Base-by-base conservation (phyloP, 2,113 vertebrate species). In the Syngnathoides biaculeatus region DNA sequence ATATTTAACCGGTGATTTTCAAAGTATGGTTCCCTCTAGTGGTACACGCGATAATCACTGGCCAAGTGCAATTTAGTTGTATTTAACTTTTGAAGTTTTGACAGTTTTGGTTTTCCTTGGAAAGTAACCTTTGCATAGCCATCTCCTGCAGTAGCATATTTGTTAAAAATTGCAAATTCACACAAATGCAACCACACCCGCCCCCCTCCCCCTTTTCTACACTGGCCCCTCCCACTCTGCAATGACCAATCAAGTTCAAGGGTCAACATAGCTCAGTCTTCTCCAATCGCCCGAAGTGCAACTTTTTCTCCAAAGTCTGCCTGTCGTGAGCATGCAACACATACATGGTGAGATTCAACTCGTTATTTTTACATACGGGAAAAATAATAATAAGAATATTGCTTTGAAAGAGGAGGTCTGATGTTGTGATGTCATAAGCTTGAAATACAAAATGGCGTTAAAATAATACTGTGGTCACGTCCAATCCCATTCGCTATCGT, bases 211-310 rank as follows among this genome's bases (percentile, higher is more conserved):
- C 47, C 71, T 55, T 20, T 1, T 11, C n/a, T 43, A 22, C 26
- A 72, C 47, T 73, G 64, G 45, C 69, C 65, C 74, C 79, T 42
- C 88, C 85, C 71, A 60, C 14, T 74, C 40, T 64, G 13, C 8
- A 20, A 58, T 66, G 59, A 57, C 88, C 85, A 88, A 88, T 87
- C 61, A 78, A 82, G 77, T 75, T 80, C 78, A 84, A 73, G 64
- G 53, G 12, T 68, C 67, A 24, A 5, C 48, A 50, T 39, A 13
- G 39, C 64, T 17, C 39, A 65, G 40, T 55, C 52, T 35, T 35
- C 30, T 66, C 38, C 14, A n/a, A 72, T 20, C 42, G 64, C 45
- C 73, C 69, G 69, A 58, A 56, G 64, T 65, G 72, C 53, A 56
- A 73, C 53, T 56, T 56, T 56, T 26, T 24, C 53, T 56, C 52